Percentiles rank a stretch among this genome's conserved stretches.
phyloP scores from a whole-genome alignment of 2,797 vertebrate genomes.

The Esox masquinongy region DNA sequence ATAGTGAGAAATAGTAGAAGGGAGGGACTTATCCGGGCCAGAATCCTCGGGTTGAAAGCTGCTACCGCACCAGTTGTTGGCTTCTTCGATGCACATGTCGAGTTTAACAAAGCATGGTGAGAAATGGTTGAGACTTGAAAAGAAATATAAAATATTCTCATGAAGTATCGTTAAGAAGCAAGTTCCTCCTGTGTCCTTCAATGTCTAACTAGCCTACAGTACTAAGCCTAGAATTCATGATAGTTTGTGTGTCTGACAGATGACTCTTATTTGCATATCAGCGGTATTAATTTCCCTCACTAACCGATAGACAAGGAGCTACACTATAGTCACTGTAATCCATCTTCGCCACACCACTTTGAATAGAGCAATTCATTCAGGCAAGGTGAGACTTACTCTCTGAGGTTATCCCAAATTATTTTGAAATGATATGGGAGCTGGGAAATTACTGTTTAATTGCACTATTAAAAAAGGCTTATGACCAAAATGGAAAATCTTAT shows the following conservation, averaged over 20 bases:
- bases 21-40: constrained; percentile 80
- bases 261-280: not conserved
- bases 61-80: constrained; percentile 78
- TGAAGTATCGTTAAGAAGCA: not conserved
- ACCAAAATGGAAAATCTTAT: not conserved
- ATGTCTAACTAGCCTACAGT: not conserved
- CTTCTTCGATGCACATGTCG: constrained; percentile 82
- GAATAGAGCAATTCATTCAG: not conserved
- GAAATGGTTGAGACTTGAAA: constrained; percentile 55
- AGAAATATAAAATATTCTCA: not conserved
- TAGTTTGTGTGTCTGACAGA: not conserved
- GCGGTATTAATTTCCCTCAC: not conserved
- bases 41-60: constrained; percentile 81
- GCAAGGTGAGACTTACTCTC: not conserved
- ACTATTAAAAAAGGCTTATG: not conserved
- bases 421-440: not conserved
- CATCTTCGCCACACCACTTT: constrained; percentile 1
- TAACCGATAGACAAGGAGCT: not conserved
- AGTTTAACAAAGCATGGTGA: constrained; percentile 82
- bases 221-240: not conserved
- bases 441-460: not conserved
- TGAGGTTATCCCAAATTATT: not conserved
- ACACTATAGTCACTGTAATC: not conserved
- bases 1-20: constrained; percentile 79
- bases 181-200: not conserved